Base-by-base conservation (phyloP, 2,888 invertebrate species). In the Drosophila bunnanda region DNA sequence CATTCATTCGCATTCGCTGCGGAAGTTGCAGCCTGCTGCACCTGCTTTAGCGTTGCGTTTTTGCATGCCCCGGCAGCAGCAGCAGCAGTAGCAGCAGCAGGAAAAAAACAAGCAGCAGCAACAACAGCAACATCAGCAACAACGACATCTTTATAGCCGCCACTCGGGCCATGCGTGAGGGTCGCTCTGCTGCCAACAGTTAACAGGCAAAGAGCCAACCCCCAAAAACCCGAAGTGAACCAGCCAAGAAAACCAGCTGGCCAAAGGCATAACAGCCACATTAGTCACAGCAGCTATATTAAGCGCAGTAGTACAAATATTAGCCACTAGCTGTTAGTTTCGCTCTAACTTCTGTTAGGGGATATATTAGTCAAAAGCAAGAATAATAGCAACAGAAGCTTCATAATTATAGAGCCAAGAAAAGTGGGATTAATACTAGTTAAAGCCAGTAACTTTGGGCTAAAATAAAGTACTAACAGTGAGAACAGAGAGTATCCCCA, bases 11-110 rank as follows among this genome's bases (percentile, higher is more conserved):
- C 41, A 60, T 73, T 62, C 75, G 80, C 82, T 88, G 88, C 85
- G 88, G 88, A 88, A 88, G 82, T 84, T 80, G 68, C 73, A 70
- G 53, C 56, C 71, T 72, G 82, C 71, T 72, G 82, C 88, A 82
- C 88, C 85, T 84, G 88, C 88, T 84, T 76, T 75, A 72, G 78
- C 79, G 80, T 79, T 75, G 70, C 72, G 80, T 86, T 85, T 85
- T 88, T 78, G 82, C 85, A 82, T 84, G 80, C 56, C 53, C 52
- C 60, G 73, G 38, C 76, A 67, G 50, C 70, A 61, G 43, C 65
- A 57, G 25, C 75, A 60, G 9, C 72, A 61, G 7, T 61, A 60
- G 34, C 58, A 54, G 59, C 57, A 34, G 48, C 39, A 61, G 9
- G 7, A 48, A 48, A 50, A 48, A 50, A 50, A 50, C 50, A 50